These are phyloP conservation scores for human DNA, from an alignment of 2,113 vertebrate species.

Conservation along the genomic window DNA sequence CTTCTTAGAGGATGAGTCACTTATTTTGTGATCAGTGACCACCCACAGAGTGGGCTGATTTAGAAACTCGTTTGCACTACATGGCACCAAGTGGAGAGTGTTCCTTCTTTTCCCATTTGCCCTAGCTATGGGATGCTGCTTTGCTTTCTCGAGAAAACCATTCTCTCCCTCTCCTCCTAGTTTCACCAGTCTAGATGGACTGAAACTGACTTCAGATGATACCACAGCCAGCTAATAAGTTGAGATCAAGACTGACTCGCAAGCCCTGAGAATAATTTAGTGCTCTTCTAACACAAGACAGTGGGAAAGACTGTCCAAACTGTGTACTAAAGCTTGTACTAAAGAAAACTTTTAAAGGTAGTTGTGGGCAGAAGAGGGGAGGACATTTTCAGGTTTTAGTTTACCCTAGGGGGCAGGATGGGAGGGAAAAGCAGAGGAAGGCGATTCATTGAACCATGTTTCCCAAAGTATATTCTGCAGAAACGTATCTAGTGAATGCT, in stretches of 20 bases:
- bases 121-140: neutral
- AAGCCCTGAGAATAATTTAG: neutral
- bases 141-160: neutral
- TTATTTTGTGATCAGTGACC: neutral
- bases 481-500: neutral
- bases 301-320: neutral
- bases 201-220: neutral
- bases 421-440: neutral
- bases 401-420: neutral
- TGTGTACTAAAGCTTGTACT: neutral
- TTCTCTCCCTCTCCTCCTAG: neutral
- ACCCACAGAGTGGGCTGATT: neutral
- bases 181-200: neutral
- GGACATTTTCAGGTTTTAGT: neutral
- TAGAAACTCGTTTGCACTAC: neutral
- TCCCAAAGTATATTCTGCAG: neutral
- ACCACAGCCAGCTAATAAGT: neutral
- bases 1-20: neutral
- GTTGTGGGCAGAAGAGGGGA: neutral
- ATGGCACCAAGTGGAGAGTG: neutral
- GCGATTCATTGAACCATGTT: neutral
- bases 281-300: neutral
- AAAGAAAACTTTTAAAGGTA: neutral
- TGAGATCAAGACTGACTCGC: neutral
- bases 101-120: neutral